Evolutionary conservation across 2,113 vertebrate species (phyloP).

Genomic region (Gadus chalcogrammus): DNA sequence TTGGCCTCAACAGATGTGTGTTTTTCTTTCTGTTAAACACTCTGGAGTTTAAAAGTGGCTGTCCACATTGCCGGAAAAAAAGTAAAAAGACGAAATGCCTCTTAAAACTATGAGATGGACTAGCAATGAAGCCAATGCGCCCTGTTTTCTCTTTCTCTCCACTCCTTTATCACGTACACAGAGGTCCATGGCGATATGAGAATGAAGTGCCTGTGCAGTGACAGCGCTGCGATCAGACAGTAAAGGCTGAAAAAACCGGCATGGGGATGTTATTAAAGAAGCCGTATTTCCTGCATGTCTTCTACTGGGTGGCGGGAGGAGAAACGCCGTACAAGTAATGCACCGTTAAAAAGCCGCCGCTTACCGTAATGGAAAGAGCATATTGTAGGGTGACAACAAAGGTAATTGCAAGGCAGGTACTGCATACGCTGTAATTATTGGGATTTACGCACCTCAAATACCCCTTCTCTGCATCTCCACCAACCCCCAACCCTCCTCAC

Average conservation of each 20-base stretch:
- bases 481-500: neutral
- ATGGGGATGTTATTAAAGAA: constrained; percentile 17
- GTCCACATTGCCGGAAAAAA: constrained; percentile 66
- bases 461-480: constrained; percentile 7
- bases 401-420: constrained; percentile 43
- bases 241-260: neutral
- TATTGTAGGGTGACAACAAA: constrained; percentile 33
- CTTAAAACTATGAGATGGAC: constrained; percentile 82
- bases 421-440: constrained; percentile 48
- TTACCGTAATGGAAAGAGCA: constrained; percentile 28
- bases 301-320: constrained; percentile 25
- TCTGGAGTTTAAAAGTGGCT: constrained; percentile 76
- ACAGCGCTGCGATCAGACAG: neutral
- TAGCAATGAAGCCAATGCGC: constrained; percentile 71
- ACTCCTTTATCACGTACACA: too few species aligned
- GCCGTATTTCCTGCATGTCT: neutral
- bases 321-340: constrained; percentile 4
- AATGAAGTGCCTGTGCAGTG: neutral
- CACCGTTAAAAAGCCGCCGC: constrained; percentile 26
- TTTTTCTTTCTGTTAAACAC: constrained; percentile 81
- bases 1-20: constrained; percentile 68
- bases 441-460: constrained; percentile 44
- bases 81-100: constrained; percentile 72
- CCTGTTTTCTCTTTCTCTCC: too few species aligned
- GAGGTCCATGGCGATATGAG: too few species aligned